A percentile compares a stretch with the other conserved stretches of the same genome.
Evolutionary conservation across 37 sponge, comb jelly and placozoan species (phyloP).

Genomic region (Geodia barretti): DNA sequence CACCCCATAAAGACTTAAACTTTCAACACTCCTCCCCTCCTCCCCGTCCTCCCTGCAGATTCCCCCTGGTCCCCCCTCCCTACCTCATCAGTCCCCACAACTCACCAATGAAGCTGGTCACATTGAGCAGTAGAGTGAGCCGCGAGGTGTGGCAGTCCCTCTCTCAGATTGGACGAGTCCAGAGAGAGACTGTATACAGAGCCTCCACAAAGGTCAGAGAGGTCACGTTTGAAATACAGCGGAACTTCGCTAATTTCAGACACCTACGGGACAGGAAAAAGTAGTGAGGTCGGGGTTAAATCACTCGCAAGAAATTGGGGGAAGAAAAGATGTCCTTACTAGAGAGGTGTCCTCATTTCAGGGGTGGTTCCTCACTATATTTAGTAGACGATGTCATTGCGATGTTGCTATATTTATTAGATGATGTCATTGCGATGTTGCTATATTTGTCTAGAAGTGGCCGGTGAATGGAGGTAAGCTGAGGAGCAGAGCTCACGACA

Average conservation of each 20-base stretch:
- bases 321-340: no score
- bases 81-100: slow-evolving; percentile 80
- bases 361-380: no score
- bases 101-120: slow-evolving; percentile 67
- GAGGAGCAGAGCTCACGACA: slow-evolving; percentile 8
- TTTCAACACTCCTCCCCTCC: neutral
- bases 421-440: no score
- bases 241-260: no score
- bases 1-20: no score
- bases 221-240: no score
- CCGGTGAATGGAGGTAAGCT: slow-evolving; percentile 83
- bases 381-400: no score
- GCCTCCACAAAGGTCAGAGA: slow-evolving; percentile 33
- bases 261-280: no score
- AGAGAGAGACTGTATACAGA: slow-evolving; percentile 52
- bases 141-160: slow-evolving; percentile 71
- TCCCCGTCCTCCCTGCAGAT: slow-evolving; percentile 16
- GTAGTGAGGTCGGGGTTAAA: no score
- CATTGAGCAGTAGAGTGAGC: slow-evolving; percentile 38
- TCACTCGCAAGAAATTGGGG: no score
- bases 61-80: slow-evolving; percentile 73
- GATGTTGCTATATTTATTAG: no score
- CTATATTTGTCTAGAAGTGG: slow-evolving; percentile 44
- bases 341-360: neutral
- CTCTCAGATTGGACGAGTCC: slow-evolving; percentile 55